Conservation (phyloP, 2,113 vertebrate species). For the Hippoglossus stenolepis region DNA sequence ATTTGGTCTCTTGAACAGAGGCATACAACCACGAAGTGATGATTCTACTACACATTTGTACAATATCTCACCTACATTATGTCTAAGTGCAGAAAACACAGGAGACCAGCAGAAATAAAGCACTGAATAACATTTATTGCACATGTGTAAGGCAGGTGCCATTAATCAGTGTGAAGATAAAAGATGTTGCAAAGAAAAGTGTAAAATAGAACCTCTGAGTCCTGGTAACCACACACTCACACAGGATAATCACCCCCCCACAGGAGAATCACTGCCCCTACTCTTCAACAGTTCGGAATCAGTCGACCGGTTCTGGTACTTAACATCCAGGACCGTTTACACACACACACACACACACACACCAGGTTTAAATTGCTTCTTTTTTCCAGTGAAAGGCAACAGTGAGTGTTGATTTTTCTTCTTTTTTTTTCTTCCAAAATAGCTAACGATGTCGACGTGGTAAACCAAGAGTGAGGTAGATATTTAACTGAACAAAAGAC, state of each 20-base stretch:
- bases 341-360: conserved; percentile 9
- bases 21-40: too few species aligned
- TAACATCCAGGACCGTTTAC: conserved; percentile 16
- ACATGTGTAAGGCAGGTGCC: conserved; percentile 70
- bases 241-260: not conserved
- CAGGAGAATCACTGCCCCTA: not conserved
- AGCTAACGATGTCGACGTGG: conserved; percentile 51
- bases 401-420: conserved; percentile 21
- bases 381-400: conserved; percentile 56
- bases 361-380: conserved; percentile 34
- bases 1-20: not conserved
- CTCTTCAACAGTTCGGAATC: not conserved
- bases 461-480: conserved; percentile 79
- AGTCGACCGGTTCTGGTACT: not conserved
- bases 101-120: conserved; percentile 36
- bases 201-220: conserved; percentile 58
- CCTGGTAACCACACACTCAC: conserved; percentile 44
- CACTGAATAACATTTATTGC: conserved; percentile 73
- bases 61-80: not conserved
- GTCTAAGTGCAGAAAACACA: conserved; percentile 19
- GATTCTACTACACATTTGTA: too few species aligned
- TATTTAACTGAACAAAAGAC: conserved; percentile 52
- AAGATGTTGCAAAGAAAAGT: conserved; percentile 62
- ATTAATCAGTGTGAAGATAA: conserved; percentile 47
- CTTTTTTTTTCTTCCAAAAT: conserved; percentile 9